A percentile compares a stretch with the other conserved stretches of the same genome.
phyloP scores from a whole-genome alignment of 2,888 invertebrate genomes.

The Zhengitettix transpicula region DNA sequence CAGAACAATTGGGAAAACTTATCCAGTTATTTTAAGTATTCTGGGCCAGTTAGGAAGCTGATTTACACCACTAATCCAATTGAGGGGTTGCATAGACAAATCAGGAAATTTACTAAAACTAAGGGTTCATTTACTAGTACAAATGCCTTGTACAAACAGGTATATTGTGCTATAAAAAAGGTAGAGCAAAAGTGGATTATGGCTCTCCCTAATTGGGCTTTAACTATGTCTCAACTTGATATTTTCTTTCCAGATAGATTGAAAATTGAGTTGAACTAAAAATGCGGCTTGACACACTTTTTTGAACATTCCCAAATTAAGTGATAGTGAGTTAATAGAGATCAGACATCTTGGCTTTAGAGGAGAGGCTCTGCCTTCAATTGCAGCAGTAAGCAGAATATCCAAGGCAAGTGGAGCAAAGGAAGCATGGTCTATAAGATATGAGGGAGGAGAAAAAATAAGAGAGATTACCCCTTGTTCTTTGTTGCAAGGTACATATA shows the following conservation, averaged over 20 bases:
- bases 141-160: not conserved
- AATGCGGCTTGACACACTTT: not conserved
- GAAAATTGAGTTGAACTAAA: too few species aligned
- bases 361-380: constrained; percentile 9
- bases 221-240: not conserved
- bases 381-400: constrained; percentile 9
- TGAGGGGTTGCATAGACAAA: not conserved
- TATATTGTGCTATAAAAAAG: not conserved
- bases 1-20: not conserved
- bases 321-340: too few species aligned
- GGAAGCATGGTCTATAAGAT: constrained; percentile 9
- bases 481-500: constrained; percentile 5
- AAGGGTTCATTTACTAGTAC: not conserved
- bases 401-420: constrained; percentile 5
- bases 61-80: not conserved
- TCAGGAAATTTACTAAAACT: not conserved
- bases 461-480: constrained; percentile 4
- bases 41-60: not conserved
- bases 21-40: not conserved
- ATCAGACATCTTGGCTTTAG: constrained; percentile 8
- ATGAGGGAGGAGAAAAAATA: constrained; percentile 6
- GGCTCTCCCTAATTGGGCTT: not conserved
- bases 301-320: too few species aligned
- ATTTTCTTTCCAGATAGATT: not conserved
- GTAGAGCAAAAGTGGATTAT: not conserved